Base-by-base conservation (phyloP, 2,113 vertebrate species). In the Mixornis gularis region DNA sequence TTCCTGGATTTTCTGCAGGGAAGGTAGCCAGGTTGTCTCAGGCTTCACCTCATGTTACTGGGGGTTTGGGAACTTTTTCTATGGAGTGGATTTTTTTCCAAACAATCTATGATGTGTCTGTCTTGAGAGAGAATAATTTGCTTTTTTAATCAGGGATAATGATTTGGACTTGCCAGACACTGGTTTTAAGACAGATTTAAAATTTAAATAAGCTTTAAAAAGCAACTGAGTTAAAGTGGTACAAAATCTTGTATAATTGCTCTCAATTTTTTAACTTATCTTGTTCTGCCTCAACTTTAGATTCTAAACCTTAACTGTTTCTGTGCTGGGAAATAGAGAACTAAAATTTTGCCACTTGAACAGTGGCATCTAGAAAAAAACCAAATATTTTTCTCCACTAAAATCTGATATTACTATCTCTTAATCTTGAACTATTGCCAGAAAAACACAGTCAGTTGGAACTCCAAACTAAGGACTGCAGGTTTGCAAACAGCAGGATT, bases 201-300 rank as follows among this genome's bases (percentile, higher is more conserved):
- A 95, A 84, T 89, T 80, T 60, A 84, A 95, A 79, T 83, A 72
- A 80, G 64, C 17, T 65, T 62, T 24, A 53, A 32, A 73, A 80
- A 77, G 22, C 55, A 62, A 15, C 53, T 36, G 68, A 69, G 30
- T 62, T 85, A 17, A 79, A 83, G 43, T 55, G 24, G 34, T 66
- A 55, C 60, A 84, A 74, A 95, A 78, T 79, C 48, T 51, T 66
- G 19, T 32, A 5, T 89, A 89, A 81, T 38, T 70, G 56, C 20
- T 84, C 87, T 74, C 60, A 26, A 25, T 86, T 92, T 92, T 69
- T 60, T 58, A 78, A 38, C 20, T 38, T 44, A 24, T 29, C 19
- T 44, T 92, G 5, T 69, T 72, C 41, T 90, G 26, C 29, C 13
- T 77, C 53, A 71, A 9, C 22, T 53, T 48, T 22, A 44, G n/a